Percentiles rank a stretch among this genome's conserved stretches.
Conservation (phyloP, 2,888 invertebrate genomes). For the Noctua janthina region DNA sequence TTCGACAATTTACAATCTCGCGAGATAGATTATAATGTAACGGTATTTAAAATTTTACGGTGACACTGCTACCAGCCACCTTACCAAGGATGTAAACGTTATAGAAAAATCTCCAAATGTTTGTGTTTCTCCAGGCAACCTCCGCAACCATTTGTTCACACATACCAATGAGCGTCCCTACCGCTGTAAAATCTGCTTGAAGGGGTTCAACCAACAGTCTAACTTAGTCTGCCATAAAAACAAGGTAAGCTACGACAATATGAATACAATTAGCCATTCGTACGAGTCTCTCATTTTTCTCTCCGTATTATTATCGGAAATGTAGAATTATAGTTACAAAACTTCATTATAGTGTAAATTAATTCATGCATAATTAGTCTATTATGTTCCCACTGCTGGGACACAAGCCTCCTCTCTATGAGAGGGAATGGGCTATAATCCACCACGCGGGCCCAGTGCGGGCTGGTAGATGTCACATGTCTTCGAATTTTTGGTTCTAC, state of each 20-base stretch:
- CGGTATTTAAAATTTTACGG: too few relatives aligned
- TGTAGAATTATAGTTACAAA: neutral
- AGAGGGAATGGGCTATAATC: too few relatives aligned
- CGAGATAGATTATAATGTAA: too few relatives aligned
- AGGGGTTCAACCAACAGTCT: conserved; percentile 95
- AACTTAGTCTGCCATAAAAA: conserved; percentile 95
- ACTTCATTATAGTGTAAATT: neutral
- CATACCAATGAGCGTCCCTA: conserved; percentile 95
- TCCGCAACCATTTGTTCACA: conserved; percentile 94
- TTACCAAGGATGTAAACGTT: neutral
- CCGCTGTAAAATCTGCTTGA: conserved; percentile 93
- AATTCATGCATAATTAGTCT: neutral
- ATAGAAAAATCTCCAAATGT: neutral
- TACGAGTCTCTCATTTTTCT: neutral
- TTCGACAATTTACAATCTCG: too few relatives aligned
- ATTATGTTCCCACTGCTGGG: too few relatives aligned
- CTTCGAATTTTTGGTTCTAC: too few relatives aligned
- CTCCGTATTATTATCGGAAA: neutral
- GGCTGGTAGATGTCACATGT: too few relatives aligned
- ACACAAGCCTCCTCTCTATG: too few relatives aligned
- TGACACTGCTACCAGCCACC: too few relatives aligned
- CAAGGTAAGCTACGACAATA: conserved; percentile 84
- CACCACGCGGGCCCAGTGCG: too few relatives aligned
- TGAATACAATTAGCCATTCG: neutral
- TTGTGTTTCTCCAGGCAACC: conserved; percentile 89